Evolutionary conservation across 2,113 vertebrate species (phyloP).

Genomic region (Jaculus jaculus): DNA sequence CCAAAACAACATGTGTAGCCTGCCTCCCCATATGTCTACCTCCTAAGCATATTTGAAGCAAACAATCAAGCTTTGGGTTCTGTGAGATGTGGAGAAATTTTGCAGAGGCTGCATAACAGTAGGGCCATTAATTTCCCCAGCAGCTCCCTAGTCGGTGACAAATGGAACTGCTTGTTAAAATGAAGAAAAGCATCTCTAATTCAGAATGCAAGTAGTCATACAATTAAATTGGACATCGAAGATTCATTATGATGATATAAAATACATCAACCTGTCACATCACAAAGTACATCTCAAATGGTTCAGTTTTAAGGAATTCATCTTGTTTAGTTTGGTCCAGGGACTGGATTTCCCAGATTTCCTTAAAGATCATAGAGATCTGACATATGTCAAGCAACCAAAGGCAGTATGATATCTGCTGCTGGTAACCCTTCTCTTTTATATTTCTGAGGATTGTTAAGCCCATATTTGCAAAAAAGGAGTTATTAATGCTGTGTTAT

Average conservation of each 20-base stretch:
- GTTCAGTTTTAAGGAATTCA: neutral
- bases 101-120: neutral
- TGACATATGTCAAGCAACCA: neutral
- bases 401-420: neutral
- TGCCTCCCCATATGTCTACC: neutral
- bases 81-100: neutral
- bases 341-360: neutral
- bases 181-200: slow-evolving; percentile 1
- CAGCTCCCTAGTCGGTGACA: neutral
- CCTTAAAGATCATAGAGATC: neutral
- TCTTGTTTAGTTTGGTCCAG: neutral
- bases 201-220: slow-evolving; percentile 3
- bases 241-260: slow-evolving; percentile 22
- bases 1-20: neutral
- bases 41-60: neutral
- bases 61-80: neutral
- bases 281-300: slow-evolving; percentile 22
- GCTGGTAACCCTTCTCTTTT: neutral
- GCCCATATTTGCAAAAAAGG: neutral
- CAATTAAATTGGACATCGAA: slow-evolving; percentile 40
- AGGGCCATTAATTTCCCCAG: slow-evolving; percentile 8
- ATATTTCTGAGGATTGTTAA: neutral
- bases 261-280: slow-evolving; percentile 24
- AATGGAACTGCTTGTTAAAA: slow-evolving; percentile 30
- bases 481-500: neutral